A percentile compares a stretch with the other conserved stretches of the same genome.
Conservation (phyloP, 2,888 invertebrate species). For the Crepidodera aurea region DNA sequence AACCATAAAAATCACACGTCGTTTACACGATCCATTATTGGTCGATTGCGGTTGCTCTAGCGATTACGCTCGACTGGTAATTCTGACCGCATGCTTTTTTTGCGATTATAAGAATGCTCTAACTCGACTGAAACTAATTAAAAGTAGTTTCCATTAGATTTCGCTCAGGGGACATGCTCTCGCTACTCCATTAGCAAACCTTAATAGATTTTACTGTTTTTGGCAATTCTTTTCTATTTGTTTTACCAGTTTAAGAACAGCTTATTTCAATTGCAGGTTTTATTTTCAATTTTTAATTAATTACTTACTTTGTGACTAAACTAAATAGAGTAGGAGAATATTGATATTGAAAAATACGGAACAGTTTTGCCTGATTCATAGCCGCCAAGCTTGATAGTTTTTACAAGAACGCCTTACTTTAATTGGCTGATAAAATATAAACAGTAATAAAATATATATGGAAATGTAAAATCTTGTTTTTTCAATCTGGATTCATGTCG, state of each 20-base stretch:
- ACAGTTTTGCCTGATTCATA: too few relatives aligned
- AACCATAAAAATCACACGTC: constrained; percentile 41
- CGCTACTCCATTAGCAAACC: not conserved
- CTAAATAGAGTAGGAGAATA: too few relatives aligned
- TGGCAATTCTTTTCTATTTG: not conserved
- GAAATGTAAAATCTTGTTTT: too few relatives aligned
- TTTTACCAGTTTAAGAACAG: not conserved
- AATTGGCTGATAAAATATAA: too few relatives aligned
- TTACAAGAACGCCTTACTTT: too few relatives aligned
- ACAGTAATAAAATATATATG: too few relatives aligned
- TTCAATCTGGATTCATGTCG: too few relatives aligned
- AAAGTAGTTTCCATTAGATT: constrained; percentile 59
- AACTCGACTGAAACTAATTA: constrained; percentile 62
- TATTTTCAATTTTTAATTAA: too few relatives aligned
- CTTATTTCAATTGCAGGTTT: too few relatives aligned
- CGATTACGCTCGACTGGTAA: constrained; percentile 57
- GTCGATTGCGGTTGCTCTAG: constrained; percentile 52
- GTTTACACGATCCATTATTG: constrained; percentile 58
- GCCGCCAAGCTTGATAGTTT: too few relatives aligned
- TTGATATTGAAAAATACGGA: too few relatives aligned
- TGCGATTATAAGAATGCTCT: constrained; percentile 55
- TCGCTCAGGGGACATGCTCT: constrained; percentile 24
- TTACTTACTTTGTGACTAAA: too few relatives aligned
- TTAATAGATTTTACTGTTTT: constrained; percentile 15
- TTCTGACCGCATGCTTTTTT: constrained; percentile 55